A percentile compares a stretch with the other conserved stretches of the same genome.
Conservation (phyloP, 2,797 vertebrate genomes). For the Gephyroberyx darwinii region DNA sequence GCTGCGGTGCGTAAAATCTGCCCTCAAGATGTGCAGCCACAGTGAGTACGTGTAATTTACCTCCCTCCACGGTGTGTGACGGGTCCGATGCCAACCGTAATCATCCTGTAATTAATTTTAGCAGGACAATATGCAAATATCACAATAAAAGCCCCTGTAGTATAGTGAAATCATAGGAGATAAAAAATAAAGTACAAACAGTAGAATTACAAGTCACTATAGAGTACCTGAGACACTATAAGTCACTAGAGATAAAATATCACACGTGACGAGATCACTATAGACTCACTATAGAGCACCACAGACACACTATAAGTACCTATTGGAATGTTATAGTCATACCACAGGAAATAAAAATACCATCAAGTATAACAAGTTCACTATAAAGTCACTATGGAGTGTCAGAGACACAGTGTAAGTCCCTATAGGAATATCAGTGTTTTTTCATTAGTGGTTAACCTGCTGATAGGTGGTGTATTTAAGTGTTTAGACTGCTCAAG, state of each 20-base stretch:
- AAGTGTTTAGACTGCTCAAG: neutral
- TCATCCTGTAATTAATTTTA: neutral
- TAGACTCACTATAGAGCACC: too few species aligned
- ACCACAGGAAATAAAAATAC: neutral
- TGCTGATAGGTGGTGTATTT: neutral
- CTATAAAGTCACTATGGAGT: neutral
- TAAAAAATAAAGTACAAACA: neutral
- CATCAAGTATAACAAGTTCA: too few species aligned
- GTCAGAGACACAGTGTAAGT: neutral
- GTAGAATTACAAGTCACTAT: neutral
- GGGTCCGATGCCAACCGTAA: neutral
- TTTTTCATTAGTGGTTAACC: neutral
- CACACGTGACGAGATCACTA: too few species aligned
- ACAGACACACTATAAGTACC: too few species aligned
- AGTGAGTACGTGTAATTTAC: conserved; percentile 3
- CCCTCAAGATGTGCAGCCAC: too few species aligned
- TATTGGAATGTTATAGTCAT: neutral
- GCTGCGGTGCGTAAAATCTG: conserved; percentile 32
- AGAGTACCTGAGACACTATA: neutral
- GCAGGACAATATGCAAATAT: neutral
- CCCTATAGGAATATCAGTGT: too few species aligned
- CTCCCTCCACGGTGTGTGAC: neutral
- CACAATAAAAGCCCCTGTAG: neutral
- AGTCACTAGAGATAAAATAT: too few species aligned
- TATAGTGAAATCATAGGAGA: neutral